Conservation (phyloP, 1,140 invertebrate genomes). For the Chironomus tepperi region DNA sequence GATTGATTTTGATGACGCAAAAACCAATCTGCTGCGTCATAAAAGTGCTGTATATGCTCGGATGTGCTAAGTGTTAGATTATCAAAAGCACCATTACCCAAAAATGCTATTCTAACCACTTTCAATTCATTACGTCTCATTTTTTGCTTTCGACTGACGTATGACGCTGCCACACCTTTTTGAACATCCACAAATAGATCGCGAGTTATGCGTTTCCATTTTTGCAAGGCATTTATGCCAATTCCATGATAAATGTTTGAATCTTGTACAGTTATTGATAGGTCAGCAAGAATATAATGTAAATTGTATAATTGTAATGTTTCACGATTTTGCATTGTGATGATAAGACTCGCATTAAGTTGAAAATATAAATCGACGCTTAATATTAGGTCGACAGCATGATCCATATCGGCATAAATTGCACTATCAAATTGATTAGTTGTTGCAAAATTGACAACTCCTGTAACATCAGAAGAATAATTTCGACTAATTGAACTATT, state of each 20-base stretch:
- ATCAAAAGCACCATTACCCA: conserved; percentile 66
- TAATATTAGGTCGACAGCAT: conserved; percentile 66
- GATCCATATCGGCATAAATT: conserved; percentile 60
- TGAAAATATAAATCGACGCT: conserved; percentile 62
- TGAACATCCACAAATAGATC: conserved; percentile 87
- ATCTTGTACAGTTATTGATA: conserved; percentile 60
- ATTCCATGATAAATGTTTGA: conserved; percentile 82
- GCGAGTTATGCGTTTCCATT: conserved; percentile 75
- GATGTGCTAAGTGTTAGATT: conserved; percentile 75
- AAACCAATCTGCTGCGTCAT: conserved; percentile 89
- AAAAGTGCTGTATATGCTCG: conserved; percentile 83
- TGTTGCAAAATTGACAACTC: conserved; percentile 62
- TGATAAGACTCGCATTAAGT: conserved; percentile 70
- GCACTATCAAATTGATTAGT: conserved; percentile 58
- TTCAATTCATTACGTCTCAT: conserved; percentile 69
- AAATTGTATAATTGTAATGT: conserved; percentile 66
- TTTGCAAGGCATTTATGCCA: conserved; percentile 49
- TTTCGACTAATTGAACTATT: conserved; percentile 53
- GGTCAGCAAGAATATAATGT: conserved; percentile 71
- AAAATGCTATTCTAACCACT: conserved; percentile 37
- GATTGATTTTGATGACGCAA: conserved; percentile 71
- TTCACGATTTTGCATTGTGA: conserved; percentile 68
- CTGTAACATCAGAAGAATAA: conserved; percentile 47
- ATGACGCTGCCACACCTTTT: conserved; percentile 63
- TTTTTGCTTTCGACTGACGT: conserved; percentile 58